Evolutionary conservation across 1,140 invertebrate species (phyloP), one percentile per base, ranked within the genome.

Genomic region (Archivesica marissinica): DNA sequence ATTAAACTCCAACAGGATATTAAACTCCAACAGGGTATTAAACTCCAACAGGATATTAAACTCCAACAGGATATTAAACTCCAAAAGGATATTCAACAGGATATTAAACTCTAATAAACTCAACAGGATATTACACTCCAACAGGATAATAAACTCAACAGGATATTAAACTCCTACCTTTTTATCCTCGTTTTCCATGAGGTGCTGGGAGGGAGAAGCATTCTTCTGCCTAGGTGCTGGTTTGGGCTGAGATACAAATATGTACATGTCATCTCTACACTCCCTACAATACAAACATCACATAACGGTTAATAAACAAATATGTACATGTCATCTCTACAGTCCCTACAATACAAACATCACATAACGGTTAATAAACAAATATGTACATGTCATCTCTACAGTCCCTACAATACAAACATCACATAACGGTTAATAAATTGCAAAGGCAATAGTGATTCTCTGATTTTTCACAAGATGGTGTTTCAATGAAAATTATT

Each of bases 301-400:
- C n/a, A n/a, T n/a, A n/a, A n/a, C n/a, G 79, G 79, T 39, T 81
- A 66, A 20, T 64, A 81, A 20, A 81, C 79, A 81, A 81, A 81
- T 35, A 81, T 13, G 39, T 81, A 81, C 20, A n/a, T 81, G 20
- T 52, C 66, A 72, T 72, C 79, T 17, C 47, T 23, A 17, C 59
- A 64, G 30, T 81, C 79, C 33, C 79, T 81, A n/a, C 2, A 72
- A 44, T 2, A 44, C 17, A 70, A 41, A 66, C 7, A 66, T 17
- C n/a, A n/a, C n/a, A n/a, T n/a, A n/a, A n/a, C n/a, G 79, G 79
- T 39, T 81, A 66, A 20, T 64, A 81, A 20, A 81, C 79, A 81
- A 81, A 81, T 35, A 81, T 13, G 39, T 81, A 81, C 20, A n/a
- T 81, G 20, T 52, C 66, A 72, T 72, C 79, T 17, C 47, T 23